Evolutionary conservation across 2,113 vertebrate genomes (phyloP), one percentile per base, ranked within the genome.

Genomic region (Budorcas taxicolor): DNA sequence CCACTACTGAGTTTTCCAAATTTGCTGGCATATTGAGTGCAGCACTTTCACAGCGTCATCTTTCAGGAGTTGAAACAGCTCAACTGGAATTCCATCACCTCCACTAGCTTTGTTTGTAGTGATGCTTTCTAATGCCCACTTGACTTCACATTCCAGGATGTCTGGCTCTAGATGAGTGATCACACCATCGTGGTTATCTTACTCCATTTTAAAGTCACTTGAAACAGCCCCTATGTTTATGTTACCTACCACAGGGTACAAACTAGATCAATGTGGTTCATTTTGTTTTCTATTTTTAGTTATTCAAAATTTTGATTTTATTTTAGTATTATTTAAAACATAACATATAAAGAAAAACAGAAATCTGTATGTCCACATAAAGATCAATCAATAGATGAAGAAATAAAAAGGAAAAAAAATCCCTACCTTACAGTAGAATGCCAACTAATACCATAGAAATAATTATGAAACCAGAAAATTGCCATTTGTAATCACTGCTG

Each of bases 261-360:
- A 88, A 93, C 2, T 52, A 52, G 9, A 9, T 40, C 10, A 25
- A 40, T 21, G 11, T 58, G 21, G 57, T 90, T 96, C 4, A 13
- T 55, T 81, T 89, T 89, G 74, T 55, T 95, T 95, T 67, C 27
- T 40, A 85, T 64, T 94, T 92, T 96, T 23, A 94, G 36, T 33
- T 94, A 16, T 82, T 78, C 52, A 43, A 21, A 62, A 58, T 25
- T 83, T 83, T 67, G 12, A 53, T 94, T 80, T 90, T 92, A 90
- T 67, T 94, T 76, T 88, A 50, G n/a, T 94, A 81, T 85, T 83
- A 53, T n/a, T 3, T 82, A 57, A 82, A 95, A 83, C 2, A 64
- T 58, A 95, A 58, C 2, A 67, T 8, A 31, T 57, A 90, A 21
- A 52, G 19, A 78, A 92, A 96, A 95, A 52, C 27, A 33, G 6